Evolutionary conservation across 1,140 invertebrate species (phyloP).

Genomic region (Hyles euphorbiae): DNA sequence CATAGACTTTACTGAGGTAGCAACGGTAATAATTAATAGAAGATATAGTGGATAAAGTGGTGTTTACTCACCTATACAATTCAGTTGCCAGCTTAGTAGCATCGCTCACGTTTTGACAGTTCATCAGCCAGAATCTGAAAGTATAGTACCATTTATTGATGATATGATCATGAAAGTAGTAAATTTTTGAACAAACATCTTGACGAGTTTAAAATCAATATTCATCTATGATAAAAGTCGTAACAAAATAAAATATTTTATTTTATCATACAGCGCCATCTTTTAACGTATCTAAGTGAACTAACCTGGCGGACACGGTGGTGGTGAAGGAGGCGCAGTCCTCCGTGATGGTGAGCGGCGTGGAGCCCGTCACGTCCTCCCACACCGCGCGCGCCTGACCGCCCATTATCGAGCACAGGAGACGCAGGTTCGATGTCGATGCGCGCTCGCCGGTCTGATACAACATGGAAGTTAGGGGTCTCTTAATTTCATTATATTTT

Average conservation of each 20-base stretch:
- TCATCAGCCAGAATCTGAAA: slow-evolving; percentile 96
- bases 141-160: no score
- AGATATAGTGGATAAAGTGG: background rate
- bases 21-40: no score
- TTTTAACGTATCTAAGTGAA: no score
- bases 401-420: slow-evolving; percentile 89
- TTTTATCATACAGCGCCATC: no score
- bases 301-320: slow-evolving; percentile 89
- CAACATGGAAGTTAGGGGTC: background rate
- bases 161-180: no score
- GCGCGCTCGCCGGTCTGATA: slow-evolving; percentile 40
- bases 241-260: no score
- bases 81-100: slow-evolving; percentile 96
- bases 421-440: slow-evolving; percentile 43
- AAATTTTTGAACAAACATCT: no score
- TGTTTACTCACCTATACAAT: slow-evolving; percentile 89
- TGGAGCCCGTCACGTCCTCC: slow-evolving; percentile 98
- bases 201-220: no score
- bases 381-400: slow-evolving; percentile 95
- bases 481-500: no score
- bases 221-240: no score
- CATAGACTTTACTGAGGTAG: no score
- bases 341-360: slow-evolving; percentile 94
- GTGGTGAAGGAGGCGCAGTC: slow-evolving; percentile 98
- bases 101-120: slow-evolving; percentile 95